Evolutionary conservation across 2,113 vertebrate genomes (phyloP).

Genomic region (Brachypteracias leptosomus): DNA sequence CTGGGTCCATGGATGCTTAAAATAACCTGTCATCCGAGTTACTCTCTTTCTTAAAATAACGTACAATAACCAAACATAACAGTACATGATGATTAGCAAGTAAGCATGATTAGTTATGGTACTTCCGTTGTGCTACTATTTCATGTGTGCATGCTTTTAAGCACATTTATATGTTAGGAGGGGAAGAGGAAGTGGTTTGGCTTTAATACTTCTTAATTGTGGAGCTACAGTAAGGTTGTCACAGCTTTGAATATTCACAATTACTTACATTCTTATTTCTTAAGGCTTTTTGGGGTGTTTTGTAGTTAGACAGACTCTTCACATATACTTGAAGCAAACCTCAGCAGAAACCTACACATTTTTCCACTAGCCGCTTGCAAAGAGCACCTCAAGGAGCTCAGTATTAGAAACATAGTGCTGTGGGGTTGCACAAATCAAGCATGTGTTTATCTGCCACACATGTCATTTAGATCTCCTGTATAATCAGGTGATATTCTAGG

Average conservation of each 20-base stretch:
- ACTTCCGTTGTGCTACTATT: rapidly evolving
- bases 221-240: not conserved
- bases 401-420: not conserved
- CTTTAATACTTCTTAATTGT: not conserved
- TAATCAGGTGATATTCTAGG: not conserved
- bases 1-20: not conserved
- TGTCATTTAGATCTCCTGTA: not conserved
- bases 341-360: not conserved
- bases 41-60: not conserved
- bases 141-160: not conserved
- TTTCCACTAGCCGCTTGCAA: not conserved
- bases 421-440: not conserved
- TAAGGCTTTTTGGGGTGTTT: not conserved
- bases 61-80: not conserved
- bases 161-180: not conserved
- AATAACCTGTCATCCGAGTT: not conserved
- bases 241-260: not conserved
- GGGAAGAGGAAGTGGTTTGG: not conserved
- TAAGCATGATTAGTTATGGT: not conserved
- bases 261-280: not conserved
- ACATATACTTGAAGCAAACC: not conserved
- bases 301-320: not conserved
- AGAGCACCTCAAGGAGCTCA: not conserved
- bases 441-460: not conserved
- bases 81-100: not conserved